Base-by-base conservation (phyloP, 1,140 invertebrate genomes). In the Sinella curviseta region DNA sequence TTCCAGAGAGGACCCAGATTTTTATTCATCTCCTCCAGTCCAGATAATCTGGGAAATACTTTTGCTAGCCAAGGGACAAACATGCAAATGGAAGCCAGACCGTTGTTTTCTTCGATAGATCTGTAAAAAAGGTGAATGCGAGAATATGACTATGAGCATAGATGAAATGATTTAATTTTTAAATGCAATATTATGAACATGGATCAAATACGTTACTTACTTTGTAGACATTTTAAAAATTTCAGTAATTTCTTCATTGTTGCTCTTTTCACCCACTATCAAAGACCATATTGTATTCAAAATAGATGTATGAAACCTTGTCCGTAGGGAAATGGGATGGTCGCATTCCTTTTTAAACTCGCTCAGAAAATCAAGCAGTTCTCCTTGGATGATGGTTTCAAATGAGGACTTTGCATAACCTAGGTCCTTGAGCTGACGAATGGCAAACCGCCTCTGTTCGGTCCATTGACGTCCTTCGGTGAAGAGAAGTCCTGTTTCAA, bases 61-160 rank as follows among this genome's bases (percentile, higher is more conserved):
- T 60, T 82, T 0, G 77, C 55, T 1, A 82, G 39, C 79, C 77
- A 77, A 26, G 81, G 81, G 24, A 82, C 35, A 48, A 82, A 80
- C 77, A 82, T 79, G n/a, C 74, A 60, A 3, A 78, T 16, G 0
- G 77, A 73, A 33, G 67, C 57, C 17, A 82, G 26, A 26, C 76
- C 78, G 70, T 78, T 79, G 30, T 82, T 0, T 20, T 80, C 77
- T 34, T 78, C 76, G 74, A 82, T 78, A 17, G 77, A 78, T 35
- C 65, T 81, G 48, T 39, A 76, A 31, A 48, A 48, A 48, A 39
- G 30, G n/a, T 14, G 1, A 73, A 28, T 1, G 14, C 35, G 14
- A 70, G 26, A 16, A n/a, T n/a, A n/a, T n/a, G n/a, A n/a, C n/a
- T n/a, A n/a, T n/a, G n/a, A n/a, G n/a, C 31, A 74, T 48, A 17